Conservation (phyloP, 1,140 invertebrate genomes). For the Leptoteleia sp. region DNA sequence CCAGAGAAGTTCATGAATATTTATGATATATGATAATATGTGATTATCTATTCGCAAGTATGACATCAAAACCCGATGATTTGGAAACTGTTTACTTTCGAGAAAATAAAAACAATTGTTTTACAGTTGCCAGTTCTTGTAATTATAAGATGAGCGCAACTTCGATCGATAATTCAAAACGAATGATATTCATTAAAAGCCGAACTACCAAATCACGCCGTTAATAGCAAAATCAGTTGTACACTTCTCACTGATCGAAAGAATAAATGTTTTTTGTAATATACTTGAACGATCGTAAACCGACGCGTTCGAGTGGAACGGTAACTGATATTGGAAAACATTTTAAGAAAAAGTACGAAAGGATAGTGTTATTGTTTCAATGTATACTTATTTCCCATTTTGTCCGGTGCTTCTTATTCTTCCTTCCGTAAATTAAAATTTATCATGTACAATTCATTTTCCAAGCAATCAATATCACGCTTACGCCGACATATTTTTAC, state of each 20-base stretch:
- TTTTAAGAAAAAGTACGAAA: constrained; percentile 19
- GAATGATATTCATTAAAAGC: too few species aligned
- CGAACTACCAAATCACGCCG: too few species aligned
- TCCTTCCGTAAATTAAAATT: constrained; percentile 6
- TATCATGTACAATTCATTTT: constrained; percentile 2
- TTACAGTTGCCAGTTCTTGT: too few species aligned
- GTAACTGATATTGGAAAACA: constrained; percentile 29
- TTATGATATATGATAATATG: constrained; percentile 33
- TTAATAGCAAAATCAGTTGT: too few species aligned
- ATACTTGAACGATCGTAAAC: constrained; percentile 8
- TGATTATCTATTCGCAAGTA: constrained; percentile 32
- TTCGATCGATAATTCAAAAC: too few species aligned
- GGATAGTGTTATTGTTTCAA: constrained; percentile 20
- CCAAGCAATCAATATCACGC: too few species aligned
- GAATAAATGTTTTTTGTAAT: constrained; percentile 11
- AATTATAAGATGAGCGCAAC: background rate
- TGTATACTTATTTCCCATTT: constrained; percentile 7
- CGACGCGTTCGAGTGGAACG: constrained; percentile 10
- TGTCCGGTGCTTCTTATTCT: constrained; percentile 1
- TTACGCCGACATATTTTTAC: background rate
- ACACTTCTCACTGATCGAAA: too few species aligned
- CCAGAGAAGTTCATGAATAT: constrained; percentile 25
- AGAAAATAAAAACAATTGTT: too few species aligned
- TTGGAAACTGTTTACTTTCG: constrained; percentile 7
- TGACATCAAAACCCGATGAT: constrained; percentile 28